Base-by-base conservation (phyloP, 1,140 invertebrate genomes). In the Lepidotrigona ventralis region DNA sequence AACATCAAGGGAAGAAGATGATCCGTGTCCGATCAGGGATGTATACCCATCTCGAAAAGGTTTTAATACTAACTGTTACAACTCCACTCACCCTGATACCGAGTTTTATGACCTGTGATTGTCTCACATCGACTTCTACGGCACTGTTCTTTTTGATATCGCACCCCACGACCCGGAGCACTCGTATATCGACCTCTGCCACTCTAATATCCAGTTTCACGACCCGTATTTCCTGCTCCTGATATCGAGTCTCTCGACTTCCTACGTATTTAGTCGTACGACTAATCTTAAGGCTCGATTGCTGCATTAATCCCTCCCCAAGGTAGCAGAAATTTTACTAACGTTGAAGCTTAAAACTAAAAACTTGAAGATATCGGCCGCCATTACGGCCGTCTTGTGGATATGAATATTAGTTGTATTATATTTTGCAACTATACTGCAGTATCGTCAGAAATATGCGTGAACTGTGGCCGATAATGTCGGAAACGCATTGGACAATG, bases 121-220 rank as follows among this genome's bases (percentile, higher is more conserved):
- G 19, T 58, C 54, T 74, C 6, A 6, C 21, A 58, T 58, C 53
- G 26, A 12, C 72, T 58, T 69, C 26, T 21, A 26, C n/a, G 58
- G 29, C 33, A 8, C 23, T 0, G n/a, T 15, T 58, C 14, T 23
- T n/a, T 6, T 15, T 60, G 73, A 75, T 75, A 75, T 60, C 56
- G 54, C 12, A 15, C 46, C 33, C 21, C 23, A 39, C 73, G 54
- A 75, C 73, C 21, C 73, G 56, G 5, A 76, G 15, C 33, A 46
- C 56, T n/a, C 73, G 46, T 63, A 63, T 17, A 63, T 63, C 56
- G 56, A 46, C 8, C 21, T n/a, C 73, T n/a, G 8, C 73, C 39
- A 76, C 39, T 74, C 54, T 17, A 54, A 60, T 63, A 76, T 76
- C 73, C 23, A 46, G 58, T 51, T 63, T 58, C 33, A 76, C 33